These are phyloP conservation scores for Maniola jurtina DNA, from an alignment of 1,140 invertebrate species.

Conservation along the genomic window DNA sequence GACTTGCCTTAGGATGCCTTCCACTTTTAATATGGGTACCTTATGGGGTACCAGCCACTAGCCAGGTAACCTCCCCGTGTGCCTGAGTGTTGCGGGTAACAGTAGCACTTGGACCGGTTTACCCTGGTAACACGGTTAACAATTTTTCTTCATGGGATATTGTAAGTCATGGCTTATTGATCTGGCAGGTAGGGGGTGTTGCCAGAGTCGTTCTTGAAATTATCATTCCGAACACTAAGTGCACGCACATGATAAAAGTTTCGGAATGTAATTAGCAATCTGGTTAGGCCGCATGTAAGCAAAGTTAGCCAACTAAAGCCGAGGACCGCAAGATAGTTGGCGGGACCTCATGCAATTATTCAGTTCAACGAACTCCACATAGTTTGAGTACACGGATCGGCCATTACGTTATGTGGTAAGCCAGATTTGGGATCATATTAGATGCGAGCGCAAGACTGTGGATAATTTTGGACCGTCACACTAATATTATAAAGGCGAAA, in stretches of 20 bases:
- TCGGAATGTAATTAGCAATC: conserved; percentile 2
- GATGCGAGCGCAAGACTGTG: conserved; percentile 1
- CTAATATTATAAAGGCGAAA: no score
- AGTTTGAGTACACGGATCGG: conserved; percentile 23
- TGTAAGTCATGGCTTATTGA: no score
- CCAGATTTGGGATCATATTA: conserved; percentile 9
- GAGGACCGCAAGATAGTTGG: conserved; percentile 28
- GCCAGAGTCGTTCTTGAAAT: no score
- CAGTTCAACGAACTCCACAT: conserved; percentile 26
- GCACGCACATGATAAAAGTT: neutral
- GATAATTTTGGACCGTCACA: neutral
- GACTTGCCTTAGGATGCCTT: no score
- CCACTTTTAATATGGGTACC: no score
- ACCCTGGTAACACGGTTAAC: no score
- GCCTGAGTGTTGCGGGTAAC: no score
- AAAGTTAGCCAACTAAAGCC: conserved; percentile 30
- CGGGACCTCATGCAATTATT: conserved; percentile 25
- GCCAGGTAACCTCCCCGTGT: no score
- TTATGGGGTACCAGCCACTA: no score
- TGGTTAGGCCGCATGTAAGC: conserved; percentile 18
- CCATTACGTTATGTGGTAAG: conserved; percentile 21
- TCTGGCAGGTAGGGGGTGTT: no score
- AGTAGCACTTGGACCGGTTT: no score
- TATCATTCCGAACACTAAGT: neutral
- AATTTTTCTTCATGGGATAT: no score